Conservation (phyloP, 2,797 vertebrate species). For the Gallinago stenura region DNA sequence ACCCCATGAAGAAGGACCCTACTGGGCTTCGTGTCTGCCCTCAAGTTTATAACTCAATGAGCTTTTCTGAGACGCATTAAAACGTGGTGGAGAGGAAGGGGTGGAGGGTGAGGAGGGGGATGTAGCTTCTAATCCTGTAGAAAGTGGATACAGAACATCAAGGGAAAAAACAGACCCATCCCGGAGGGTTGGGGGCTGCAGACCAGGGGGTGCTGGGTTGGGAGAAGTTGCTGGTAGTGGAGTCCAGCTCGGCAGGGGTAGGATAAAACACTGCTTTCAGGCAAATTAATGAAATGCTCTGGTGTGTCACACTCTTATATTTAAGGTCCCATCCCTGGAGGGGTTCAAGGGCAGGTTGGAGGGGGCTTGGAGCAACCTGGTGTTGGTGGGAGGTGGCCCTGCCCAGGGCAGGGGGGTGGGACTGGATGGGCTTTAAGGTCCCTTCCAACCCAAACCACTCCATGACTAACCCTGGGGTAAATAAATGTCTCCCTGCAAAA, state of each 20-base stretch:
- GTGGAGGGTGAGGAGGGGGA: neutral
- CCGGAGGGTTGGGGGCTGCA: rapidly evolving
- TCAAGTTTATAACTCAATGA: neutral
- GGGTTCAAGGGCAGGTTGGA: neutral
- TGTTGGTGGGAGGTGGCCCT: neutral
- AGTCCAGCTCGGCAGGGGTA: neutral
- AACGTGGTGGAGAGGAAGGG: neutral
- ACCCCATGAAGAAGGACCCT: neutral
- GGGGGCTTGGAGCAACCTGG: neutral
- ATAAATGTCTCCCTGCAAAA: neutral
- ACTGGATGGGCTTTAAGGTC: neutral
- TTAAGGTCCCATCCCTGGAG: neutral
- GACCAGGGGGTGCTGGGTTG: neutral
- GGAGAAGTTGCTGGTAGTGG: neutral
- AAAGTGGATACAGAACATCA: neutral
- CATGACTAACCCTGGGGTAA: neutral
- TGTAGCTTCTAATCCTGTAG: neutral
- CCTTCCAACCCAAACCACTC: neutral
- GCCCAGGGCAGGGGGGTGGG: neutral
- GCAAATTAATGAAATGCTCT: neutral
- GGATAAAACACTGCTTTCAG: neutral
- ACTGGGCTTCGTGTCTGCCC: neutral
- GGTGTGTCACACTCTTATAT: neutral
- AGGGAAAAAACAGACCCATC: neutral
- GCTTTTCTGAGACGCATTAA: neutral